Evolutionary conservation across 2,797 vertebrate genomes (phyloP).

Genomic region (Phalanger gymnotis): DNA sequence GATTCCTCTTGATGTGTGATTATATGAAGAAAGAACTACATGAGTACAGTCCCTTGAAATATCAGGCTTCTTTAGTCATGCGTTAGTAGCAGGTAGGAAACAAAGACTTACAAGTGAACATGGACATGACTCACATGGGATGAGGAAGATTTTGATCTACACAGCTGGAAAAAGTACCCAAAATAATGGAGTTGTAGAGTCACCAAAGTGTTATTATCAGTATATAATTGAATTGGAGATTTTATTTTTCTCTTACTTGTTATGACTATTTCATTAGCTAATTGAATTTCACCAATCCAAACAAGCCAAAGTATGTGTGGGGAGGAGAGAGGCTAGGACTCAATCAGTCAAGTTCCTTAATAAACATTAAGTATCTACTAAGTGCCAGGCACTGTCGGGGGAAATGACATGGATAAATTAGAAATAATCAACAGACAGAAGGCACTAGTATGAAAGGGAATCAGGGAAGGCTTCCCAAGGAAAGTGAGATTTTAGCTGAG

Average conservation of each 20-base stretch:
- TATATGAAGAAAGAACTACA: neutral
- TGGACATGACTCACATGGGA: neutral
- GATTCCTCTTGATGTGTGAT: neutral
- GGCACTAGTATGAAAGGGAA: neutral
- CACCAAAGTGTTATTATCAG: neutral
- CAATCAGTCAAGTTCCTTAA: neutral
- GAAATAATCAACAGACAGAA: neutral
- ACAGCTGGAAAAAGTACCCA: neutral
- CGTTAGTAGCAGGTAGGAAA: neutral
- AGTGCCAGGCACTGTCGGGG: neutral
- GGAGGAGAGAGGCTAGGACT: neutral
- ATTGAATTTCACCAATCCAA: neutral
- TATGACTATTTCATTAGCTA: neutral
- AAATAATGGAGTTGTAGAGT: neutral
- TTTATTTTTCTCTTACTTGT: neutral
- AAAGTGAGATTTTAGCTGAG: neutral
- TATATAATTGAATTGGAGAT: neutral
- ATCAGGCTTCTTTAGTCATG: neutral
- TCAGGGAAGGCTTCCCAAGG: neutral
- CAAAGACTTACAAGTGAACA: neutral
- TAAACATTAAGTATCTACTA: neutral
- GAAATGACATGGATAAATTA: neutral
- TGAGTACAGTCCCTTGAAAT: neutral
- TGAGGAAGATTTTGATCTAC: neutral
- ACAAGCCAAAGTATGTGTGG: neutral